Evolutionary conservation across 2,888 invertebrate genomes (phyloP).

Genomic region (Uropetala carovei): DNA sequence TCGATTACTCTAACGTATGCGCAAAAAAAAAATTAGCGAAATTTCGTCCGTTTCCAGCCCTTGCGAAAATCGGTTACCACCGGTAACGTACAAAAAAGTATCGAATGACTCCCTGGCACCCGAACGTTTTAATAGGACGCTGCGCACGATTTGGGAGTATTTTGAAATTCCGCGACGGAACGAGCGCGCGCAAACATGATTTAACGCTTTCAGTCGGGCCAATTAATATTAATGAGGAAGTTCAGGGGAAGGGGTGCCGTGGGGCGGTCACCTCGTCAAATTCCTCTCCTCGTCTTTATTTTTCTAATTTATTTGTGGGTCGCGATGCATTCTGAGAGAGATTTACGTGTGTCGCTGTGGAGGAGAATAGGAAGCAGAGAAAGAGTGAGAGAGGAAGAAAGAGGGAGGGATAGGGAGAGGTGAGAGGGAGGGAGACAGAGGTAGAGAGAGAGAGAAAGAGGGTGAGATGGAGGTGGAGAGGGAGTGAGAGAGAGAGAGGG

Average conservation of each 20-base stretch:
- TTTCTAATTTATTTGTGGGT: background rate
- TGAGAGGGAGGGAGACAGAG: no score
- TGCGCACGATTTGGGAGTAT: background rate
- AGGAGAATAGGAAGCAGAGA: background rate
- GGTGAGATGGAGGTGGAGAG: background rate
- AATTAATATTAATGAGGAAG: slow-evolving; percentile 17
- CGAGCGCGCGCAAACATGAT: background rate
- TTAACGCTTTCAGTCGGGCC: background rate
- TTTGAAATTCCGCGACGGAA: background rate
- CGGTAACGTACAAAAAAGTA: background rate
- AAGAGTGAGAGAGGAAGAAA: no score
- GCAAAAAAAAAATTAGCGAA: background rate
- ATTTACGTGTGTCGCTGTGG: background rate
- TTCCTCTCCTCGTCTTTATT: background rate
- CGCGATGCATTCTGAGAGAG: background rate
- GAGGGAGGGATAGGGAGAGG: no score
- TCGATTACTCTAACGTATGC: background rate
- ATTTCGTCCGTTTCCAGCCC: background rate
- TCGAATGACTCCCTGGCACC: background rate
- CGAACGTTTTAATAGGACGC: background rate
- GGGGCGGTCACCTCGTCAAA: background rate
- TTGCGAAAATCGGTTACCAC: background rate
- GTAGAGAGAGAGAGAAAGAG: background rate
- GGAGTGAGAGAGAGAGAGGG: background rate
- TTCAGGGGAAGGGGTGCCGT: background rate